These are phyloP conservation scores for Perodicticus potto DNA, from an alignment of 2,797 vertebrate genomes.

Conservation along the genomic window DNA sequence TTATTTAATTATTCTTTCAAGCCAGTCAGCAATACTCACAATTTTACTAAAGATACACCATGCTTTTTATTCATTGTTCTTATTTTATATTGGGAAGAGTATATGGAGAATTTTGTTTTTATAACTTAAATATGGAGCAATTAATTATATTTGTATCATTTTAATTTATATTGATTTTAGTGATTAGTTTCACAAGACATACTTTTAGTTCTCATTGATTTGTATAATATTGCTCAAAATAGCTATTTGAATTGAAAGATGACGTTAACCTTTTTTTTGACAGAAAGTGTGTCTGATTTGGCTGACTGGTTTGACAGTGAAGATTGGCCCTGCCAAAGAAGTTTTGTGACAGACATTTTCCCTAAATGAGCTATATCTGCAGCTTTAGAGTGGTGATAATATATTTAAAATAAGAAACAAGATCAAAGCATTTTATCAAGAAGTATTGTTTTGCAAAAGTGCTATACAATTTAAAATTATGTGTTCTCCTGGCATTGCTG, in stretches of 20 bases:
- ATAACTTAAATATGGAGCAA: background rate
- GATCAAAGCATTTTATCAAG: conserved; percentile 34
- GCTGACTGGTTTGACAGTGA: background rate
- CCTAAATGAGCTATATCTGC: background rate
- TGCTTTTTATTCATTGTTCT: conserved; percentile 15
- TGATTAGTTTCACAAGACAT: background rate
- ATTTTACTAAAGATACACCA: background rate
- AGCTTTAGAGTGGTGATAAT: background rate
- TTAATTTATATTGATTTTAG: conserved; percentile 42
- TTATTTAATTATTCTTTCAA: background rate
- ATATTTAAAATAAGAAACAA: conserved; percentile 47
- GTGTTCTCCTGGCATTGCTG: conserved; percentile 25
- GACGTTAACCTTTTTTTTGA: background rate
- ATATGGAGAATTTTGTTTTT: background rate
- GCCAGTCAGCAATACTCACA: background rate
- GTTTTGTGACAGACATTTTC: background rate
- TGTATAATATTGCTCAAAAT: conserved; percentile 32
- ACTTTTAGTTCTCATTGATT: conserved; percentile 36
- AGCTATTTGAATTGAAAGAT: conserved; percentile 35
- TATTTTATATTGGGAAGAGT: background rate
- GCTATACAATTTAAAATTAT: conserved; percentile 26
- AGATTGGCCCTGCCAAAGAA: background rate
- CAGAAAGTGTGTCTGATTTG: conserved; percentile 37
- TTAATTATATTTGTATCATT: conserved; percentile 11
- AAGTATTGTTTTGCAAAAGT: conserved; percentile 56